These are phyloP conservation scores for Xerus rutilus DNA, from an alignment of 2,797 vertebrate genomes.

Conservation along the genomic window DNA sequence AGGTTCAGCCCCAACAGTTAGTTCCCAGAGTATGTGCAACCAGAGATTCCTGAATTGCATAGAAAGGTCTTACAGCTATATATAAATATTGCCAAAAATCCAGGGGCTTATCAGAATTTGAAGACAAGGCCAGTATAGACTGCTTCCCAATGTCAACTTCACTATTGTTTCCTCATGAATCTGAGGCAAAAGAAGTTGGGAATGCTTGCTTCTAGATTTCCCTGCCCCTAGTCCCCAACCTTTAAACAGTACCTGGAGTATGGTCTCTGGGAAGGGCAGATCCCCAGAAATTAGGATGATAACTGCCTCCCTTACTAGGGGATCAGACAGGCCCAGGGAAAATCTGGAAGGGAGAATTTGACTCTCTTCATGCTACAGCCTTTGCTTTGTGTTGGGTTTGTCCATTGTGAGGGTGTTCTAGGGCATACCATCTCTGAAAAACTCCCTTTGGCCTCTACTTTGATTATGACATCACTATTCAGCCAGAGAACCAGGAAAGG, in stretches of 20 bases:
- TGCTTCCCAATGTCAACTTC: neutral
- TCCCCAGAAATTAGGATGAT: neutral
- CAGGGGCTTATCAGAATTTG: neutral
- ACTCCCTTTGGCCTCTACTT: neutral
- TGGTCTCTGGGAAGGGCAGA: neutral
- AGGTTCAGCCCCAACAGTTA: neutral
- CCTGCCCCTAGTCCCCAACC: neutral
- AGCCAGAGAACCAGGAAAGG: constrained; percentile 12
- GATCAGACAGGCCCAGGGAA: neutral
- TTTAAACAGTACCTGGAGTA: neutral
- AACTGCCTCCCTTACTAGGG: neutral
- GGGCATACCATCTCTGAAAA: neutral
- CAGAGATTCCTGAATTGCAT: neutral
- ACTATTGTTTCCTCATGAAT: neutral
- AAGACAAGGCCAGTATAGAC: neutral
- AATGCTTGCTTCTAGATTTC: neutral
- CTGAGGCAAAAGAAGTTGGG: neutral
- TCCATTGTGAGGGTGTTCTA: neutral
- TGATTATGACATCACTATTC: constrained; percentile 31
- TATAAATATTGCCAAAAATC: neutral
- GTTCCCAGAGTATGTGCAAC: neutral
- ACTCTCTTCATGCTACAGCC: neutral
- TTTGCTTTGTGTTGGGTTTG: neutral
- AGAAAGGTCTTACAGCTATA: neutral
- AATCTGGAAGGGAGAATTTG: neutral